A percentile compares a stretch with the other conserved stretches of the same genome.
Evolutionary conservation across 2,113 vertebrate genomes (phyloP).

Genomic region (Illadopsis cleaveri): DNA sequence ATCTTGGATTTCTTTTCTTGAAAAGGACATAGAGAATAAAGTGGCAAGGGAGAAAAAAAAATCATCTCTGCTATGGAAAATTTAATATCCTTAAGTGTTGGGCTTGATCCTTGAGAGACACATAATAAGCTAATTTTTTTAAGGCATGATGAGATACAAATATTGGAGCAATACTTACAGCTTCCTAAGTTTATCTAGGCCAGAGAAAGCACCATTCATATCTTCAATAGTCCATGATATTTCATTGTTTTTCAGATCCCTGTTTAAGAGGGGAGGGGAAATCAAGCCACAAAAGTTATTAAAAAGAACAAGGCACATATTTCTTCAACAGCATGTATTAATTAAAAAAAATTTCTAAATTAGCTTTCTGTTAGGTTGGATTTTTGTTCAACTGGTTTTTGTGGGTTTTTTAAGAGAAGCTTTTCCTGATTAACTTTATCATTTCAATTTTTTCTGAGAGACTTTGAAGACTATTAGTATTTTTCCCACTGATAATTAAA

Average conservation of each 20-base stretch:
- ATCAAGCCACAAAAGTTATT: background rate
- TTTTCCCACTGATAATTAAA: background rate
- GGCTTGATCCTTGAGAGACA: background rate
- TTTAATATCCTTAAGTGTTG: background rate
- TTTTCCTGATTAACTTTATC: background rate
- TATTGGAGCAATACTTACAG: constrained; percentile 80
- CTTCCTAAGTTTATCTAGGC: constrained; percentile 85
- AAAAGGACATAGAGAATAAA: background rate
- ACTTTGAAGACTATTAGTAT: background rate
- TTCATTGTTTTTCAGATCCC: constrained; percentile 93
- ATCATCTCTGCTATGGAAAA: background rate
- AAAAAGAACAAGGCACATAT: background rate
- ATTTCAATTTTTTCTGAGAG: background rate
- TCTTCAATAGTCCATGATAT: constrained; percentile 99
- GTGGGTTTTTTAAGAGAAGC: background rate
- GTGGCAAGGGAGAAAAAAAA: background rate
- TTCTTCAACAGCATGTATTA: background rate
- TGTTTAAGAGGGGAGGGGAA: constrained; percentile 33
- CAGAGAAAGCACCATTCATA: constrained; percentile 98
- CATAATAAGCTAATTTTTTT: background rate
- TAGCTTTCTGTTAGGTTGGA: background rate
- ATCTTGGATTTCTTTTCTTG: background rate
- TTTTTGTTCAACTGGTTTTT: background rate
- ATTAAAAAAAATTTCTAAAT: background rate
- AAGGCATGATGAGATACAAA: background rate